A percentile compares a stretch with the other conserved stretches of the same genome.
These are phyloP conservation scores for Neoscelio sp. DNA, from an alignment of 2,888 invertebrate genomes.

Conservation along the genomic window DNA sequence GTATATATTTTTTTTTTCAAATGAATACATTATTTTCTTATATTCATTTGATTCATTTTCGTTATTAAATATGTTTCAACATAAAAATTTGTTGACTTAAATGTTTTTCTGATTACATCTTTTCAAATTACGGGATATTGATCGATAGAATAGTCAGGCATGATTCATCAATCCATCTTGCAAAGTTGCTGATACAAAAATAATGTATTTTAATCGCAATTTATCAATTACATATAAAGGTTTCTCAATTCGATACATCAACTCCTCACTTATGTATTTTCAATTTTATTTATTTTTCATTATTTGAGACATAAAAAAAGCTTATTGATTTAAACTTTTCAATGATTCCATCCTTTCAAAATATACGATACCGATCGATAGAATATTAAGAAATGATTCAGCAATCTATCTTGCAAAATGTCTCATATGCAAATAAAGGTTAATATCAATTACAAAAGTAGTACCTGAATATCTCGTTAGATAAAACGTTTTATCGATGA, in stretches of 20 bases:
- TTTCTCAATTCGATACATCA: too few species aligned
- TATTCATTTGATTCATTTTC: too few species aligned
- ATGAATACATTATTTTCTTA: too few species aligned
- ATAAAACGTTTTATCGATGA: background rate
- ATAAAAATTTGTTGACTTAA: too few species aligned
- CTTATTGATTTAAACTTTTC: too few species aligned
- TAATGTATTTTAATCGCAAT: too few species aligned
- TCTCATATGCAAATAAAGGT: slow-evolving; percentile 33
- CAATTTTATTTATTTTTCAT: too few species aligned
- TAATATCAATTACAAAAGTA: slow-evolving; percentile 15
- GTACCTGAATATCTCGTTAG: slow-evolving; percentile 22
- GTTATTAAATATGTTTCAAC: too few species aligned
- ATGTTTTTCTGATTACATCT: background rate
- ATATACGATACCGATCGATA: slow-evolving; percentile 3
- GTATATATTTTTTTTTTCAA: too few species aligned
- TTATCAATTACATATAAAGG: too few species aligned
- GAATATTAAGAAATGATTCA: background rate
- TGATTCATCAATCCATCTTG: slow-evolving; percentile 2
- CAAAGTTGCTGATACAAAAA: slow-evolving; percentile 28
- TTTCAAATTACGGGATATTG: background rate
- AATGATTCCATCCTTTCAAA: background rate
- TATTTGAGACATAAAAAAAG: too few species aligned
- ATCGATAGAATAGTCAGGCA: background rate
- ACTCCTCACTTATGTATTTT: too few species aligned
- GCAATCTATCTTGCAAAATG: slow-evolving; percentile 17